A percentile compares a stretch with the other conserved stretches of the same genome.
These are phyloP conservation scores for Gallinago media DNA, from an alignment of 2,113 vertebrate genomes.

Conservation along the genomic window DNA sequence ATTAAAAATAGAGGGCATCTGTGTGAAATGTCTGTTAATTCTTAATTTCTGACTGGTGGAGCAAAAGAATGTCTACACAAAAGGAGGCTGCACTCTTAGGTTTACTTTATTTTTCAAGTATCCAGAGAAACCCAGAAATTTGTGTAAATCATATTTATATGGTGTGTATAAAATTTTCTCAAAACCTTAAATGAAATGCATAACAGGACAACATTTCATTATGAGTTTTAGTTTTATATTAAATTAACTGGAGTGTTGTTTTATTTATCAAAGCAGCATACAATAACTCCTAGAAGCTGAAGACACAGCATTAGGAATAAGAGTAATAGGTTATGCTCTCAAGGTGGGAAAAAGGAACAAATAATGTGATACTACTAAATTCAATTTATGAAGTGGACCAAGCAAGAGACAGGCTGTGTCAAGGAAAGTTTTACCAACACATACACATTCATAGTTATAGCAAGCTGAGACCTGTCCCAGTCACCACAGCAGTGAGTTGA, in stretches of 20 bases:
- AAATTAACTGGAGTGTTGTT: not conserved
- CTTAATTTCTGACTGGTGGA: not conserved
- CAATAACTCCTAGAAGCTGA: not conserved
- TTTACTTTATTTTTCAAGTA: not conserved
- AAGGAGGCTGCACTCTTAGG: not conserved
- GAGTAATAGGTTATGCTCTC: not conserved
- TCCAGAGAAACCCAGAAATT: not conserved
- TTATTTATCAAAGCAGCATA: not conserved
- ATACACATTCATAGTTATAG: not conserved
- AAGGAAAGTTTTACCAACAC: not conserved
- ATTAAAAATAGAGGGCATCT: not conserved
- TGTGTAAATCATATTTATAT: not conserved
- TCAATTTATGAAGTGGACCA: not conserved
- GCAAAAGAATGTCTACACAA: not conserved
- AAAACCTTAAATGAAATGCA: not conserved
- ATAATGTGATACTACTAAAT: not conserved
- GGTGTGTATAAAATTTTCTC: not conserved
- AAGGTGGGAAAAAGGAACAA: not conserved
- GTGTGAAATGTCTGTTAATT: not conserved
- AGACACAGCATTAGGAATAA: not conserved
- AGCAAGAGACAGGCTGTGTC: not conserved
- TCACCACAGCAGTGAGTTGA: not conserved
- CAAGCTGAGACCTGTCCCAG: not conserved
- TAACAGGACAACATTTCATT: not conserved
- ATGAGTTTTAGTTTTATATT: not conserved